Percentiles rank a stretch among this genome's conserved stretches.
Evolutionary conservation across 2,113 vertebrate species (phyloP).

Genomic region (Psammodynastes pulverulentus): DNA sequence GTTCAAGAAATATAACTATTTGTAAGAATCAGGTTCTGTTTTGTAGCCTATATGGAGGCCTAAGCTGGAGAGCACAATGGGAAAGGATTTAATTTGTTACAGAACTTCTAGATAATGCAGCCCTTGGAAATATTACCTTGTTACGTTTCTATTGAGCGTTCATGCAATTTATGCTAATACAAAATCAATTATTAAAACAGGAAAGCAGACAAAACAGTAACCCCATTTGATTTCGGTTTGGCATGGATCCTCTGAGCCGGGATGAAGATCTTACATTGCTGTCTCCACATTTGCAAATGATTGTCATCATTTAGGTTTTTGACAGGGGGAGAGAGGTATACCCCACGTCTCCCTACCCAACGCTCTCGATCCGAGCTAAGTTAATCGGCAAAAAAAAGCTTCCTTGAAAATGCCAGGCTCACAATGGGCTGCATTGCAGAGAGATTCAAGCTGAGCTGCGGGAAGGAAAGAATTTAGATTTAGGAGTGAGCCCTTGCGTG

Average conservation of each 20-base stretch:
- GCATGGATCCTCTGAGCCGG: not conserved
- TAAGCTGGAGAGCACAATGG: not conserved
- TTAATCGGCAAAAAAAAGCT: not conserved
- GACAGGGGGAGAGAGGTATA: not conserved
- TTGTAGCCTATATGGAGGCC: not conserved
- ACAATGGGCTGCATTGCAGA: not conserved
- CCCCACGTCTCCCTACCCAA: not conserved
- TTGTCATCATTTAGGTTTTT: not conserved
- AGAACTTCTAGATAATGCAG: not conserved
- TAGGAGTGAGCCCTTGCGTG: not conserved
- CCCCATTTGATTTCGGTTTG: not conserved
- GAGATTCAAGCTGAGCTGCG: not conserved
- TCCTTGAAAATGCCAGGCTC: not conserved
- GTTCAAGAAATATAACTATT: not conserved
- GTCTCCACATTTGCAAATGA: not conserved
- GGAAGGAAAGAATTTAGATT: not conserved
- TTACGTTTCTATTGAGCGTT: not conserved
- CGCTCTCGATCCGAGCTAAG: not conserved
- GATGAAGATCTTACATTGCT: not conserved
- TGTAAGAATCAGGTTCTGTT: not conserved
- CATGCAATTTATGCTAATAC: not conserved
- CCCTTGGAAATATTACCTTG: slow-evolving; percentile 17
- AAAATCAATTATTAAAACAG: slow-evolving; percentile 11
- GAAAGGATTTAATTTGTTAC: slow-evolving; percentile 5
- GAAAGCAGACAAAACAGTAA: not conserved